These are phyloP conservation scores for Charina bottae DNA, from an alignment of 2,113 vertebrate species.

Conservation along the genomic window DNA sequence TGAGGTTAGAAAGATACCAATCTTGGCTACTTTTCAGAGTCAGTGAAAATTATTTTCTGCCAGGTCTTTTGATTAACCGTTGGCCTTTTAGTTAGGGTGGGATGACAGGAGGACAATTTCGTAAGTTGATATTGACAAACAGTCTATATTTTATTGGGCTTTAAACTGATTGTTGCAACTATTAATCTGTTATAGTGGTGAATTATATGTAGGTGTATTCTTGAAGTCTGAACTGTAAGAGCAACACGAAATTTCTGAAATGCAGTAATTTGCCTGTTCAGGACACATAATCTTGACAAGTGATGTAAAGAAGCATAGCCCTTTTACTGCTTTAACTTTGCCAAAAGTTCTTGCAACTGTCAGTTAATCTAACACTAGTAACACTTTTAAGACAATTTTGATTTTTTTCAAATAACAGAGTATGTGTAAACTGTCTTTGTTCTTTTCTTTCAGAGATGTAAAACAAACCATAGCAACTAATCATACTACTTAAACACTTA, in stretches of 20 bases:
- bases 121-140: background rate
- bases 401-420: conserved; percentile 1
- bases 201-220: background rate
- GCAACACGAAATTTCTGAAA: background rate
- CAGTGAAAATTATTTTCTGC: too few species aligned
- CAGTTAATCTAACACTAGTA: background rate
- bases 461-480: conserved; percentile 20
- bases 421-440: background rate
- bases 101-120: too few species aligned
- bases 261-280: background rate
- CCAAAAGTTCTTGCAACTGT: conserved; percentile 3
- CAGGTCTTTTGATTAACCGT: too few species aligned
- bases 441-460: conserved; percentile 26
- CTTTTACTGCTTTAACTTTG: background rate
- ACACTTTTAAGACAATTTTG: background rate
- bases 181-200: background rate
- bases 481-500: background rate
- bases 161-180: background rate
- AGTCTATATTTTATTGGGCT: background rate
- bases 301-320: background rate
- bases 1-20: too few species aligned
- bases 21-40: too few species aligned
- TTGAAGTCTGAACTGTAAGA: background rate
- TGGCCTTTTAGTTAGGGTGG: too few species aligned
- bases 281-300: background rate